Base-by-base conservation (phyloP, 2,888 invertebrate species). In the Pomacea canaliculata region DNA sequence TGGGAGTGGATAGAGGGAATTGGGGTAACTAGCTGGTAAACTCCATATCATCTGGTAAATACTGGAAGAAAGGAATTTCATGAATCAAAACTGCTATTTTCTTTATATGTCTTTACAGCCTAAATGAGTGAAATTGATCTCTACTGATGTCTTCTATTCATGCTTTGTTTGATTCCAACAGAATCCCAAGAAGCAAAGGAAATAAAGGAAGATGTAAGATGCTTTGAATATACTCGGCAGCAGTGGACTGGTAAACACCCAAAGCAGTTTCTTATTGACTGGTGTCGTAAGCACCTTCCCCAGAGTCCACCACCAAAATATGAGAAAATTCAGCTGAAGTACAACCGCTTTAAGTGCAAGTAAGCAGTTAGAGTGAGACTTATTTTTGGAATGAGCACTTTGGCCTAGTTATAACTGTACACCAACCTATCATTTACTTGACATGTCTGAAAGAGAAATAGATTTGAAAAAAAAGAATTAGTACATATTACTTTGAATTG, bases 201-300 rank as follows among this genome's bases (percentile, higher is more conserved):
- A 46, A 59, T 46, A 9, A 75, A 78, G 23, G 79, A 76, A 27
- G 84, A 83, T 78, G 80, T 86, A 0, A 73, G 89, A n/a, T 80
- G 81, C 37, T 89, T 90, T 84, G 87, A 86, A 73, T 90, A 90
- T 82, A 90, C 90, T 10, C 78, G 87, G 63, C 87, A 89, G 71
- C 89, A 90, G 76, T 90, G 90, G 90, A 90, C 90, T 46, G 90
- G 90, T 1, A 90, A 90, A 78, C 89, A 90, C 23, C 90, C 90
- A 2, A 90, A 90, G 82, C 90, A 90, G 82, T 90, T 90, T 78
- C 85, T 90, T 0, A 89, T 88, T 68, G 90, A 90, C 82, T 90
- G 90, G 90, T 83, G 86, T 51, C 82, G 89, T 51, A 90, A 90
- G 82, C 85, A 89, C 77, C 80, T 88, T 66, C 85, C 84, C 7